Evolutionary conservation across 2,888 invertebrate species (phyloP), one percentile per base, ranked within the genome.

Genomic region (Pseudanteris insignis): DNA sequence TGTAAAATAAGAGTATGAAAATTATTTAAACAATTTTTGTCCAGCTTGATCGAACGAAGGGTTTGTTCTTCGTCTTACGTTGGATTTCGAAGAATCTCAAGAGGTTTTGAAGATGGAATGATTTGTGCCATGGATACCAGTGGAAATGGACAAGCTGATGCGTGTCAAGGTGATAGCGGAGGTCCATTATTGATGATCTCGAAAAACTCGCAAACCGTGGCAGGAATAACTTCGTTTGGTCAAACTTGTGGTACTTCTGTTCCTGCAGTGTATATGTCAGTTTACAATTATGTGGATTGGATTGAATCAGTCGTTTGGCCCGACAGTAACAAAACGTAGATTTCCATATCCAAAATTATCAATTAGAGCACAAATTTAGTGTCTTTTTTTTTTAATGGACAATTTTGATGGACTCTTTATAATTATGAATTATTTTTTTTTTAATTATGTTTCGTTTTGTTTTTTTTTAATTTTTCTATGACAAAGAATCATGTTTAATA

Each of bases 151-250:
- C 38, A 61, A 9, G 18, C 67, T 4, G 68, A 78, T 29, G 67
- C 74, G 6, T 78, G 78, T 18, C 68, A 65, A 2, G 78, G 78
- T 1, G 77, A 77, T 40, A 78, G 77, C 21, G 78, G 78, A 3
- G 78, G 77, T 0, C 78, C 78, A 0, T 46, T 78, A 3, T 24
- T 78, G 2, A 62, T 75, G 63, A 14, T 68, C 2, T 48, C 65
- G 0, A 48, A 59, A 1, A 26, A 11, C n/a, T 54, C 51, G 1
- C 64, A 67, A 11, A 70, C 64, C 0, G 54, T 78, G 1, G 30
- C 76, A 9, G 79, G 76, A 10, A 51, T 79, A 4, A 76, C 75
- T 2, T 69, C 78, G 0, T 75, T 77, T 5, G 78, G 79, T 0
- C 68, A 70, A 41, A 48, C 36, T 25, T 79, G 79, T 40, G 77